Percentiles rank a stretch among this genome's conserved stretches.
Conservation (phyloP, 1,140 invertebrate genomes). For the Hormaphis cornu region DNA sequence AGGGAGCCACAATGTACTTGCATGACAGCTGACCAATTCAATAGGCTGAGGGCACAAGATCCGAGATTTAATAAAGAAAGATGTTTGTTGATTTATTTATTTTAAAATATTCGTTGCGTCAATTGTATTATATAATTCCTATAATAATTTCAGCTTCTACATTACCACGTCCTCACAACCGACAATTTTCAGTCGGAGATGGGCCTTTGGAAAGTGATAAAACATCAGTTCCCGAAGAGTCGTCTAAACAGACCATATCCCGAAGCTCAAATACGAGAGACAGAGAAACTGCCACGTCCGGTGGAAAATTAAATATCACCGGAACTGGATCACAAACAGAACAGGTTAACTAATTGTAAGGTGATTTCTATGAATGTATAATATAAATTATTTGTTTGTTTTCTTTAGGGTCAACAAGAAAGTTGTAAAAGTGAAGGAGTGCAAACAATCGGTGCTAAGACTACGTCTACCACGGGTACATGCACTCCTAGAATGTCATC, state of each 20-base stretch:
- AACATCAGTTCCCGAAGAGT: not conserved
- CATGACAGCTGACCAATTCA: constrained; percentile 87
- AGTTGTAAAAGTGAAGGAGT: constrained; percentile 65
- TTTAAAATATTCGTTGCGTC: not conserved
- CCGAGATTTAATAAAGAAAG: constrained; percentile 56
- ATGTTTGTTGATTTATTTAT: constrained; percentile 43
- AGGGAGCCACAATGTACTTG: constrained; percentile 88
- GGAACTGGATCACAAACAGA: constrained; percentile 40
- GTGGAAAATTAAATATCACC: constrained; percentile 37
- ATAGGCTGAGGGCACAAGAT: constrained; percentile 70
- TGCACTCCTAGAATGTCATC: constrained; percentile 37
- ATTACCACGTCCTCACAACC: constrained; percentile 14
- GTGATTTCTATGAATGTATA: too few relatives aligned
- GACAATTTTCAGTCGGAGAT: constrained; percentile 16
- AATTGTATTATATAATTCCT: not conserved
- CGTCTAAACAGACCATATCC: constrained; percentile 28
- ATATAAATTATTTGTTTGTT: not conserved
- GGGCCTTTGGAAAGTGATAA: constrained; percentile 13
- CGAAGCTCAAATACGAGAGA: constrained; percentile 40
- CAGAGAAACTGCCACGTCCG: constrained; percentile 42
- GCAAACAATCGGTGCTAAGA: constrained; percentile 56
- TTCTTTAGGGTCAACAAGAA: constrained; percentile 21
- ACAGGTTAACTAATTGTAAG: constrained; percentile 34
- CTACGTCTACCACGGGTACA: constrained; percentile 37
- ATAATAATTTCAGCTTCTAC: not conserved